Evolutionary conservation across 1,140 invertebrate species (phyloP).

Genomic region (Drosophila funebris): DNA sequence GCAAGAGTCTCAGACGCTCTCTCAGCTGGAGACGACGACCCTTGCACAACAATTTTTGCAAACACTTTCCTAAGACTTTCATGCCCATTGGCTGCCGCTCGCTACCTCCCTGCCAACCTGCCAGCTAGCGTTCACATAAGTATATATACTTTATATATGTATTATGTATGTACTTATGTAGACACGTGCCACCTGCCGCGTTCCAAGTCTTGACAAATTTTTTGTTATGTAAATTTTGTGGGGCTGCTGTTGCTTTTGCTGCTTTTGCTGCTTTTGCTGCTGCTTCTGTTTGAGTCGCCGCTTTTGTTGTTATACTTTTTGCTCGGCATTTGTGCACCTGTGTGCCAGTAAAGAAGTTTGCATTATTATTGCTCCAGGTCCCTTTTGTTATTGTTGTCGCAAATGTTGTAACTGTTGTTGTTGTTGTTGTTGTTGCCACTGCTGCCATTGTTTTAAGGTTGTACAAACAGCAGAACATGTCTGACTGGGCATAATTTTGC

Average conservation of each 20-base stretch:
- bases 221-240: conserved; percentile 73
- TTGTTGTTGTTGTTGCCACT: neutral
- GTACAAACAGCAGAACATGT: conserved; percentile 46
- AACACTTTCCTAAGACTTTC: conserved; percentile 47
- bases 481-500: conserved; percentile 37
- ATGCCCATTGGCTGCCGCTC: conserved; percentile 44
- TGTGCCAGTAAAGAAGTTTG: conserved; percentile 41
- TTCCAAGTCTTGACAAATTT: conserved; percentile 63
- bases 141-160: conserved; percentile 12
- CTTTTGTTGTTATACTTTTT: conserved; percentile 47
- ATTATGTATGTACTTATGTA: conserved; percentile 21
- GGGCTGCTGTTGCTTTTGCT: conserved; percentile 11
- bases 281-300: conserved; percentile 30
- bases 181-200: conserved; percentile 41
- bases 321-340: conserved; percentile 65
- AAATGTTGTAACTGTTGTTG: conserved; percentile 9
- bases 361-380: conserved; percentile 26
- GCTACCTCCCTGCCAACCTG: neutral
- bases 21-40: conserved; percentile 1
- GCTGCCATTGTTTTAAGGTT: conserved; percentile 42
- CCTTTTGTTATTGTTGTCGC: neutral
- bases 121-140: too few species aligned
- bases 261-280: conserved; percentile 21
- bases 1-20: conserved; percentile 16
- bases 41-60: conserved; percentile 33